Conservation (phyloP, 2,888 invertebrate genomes). For the Cyrtodaria siliqua region DNA sequence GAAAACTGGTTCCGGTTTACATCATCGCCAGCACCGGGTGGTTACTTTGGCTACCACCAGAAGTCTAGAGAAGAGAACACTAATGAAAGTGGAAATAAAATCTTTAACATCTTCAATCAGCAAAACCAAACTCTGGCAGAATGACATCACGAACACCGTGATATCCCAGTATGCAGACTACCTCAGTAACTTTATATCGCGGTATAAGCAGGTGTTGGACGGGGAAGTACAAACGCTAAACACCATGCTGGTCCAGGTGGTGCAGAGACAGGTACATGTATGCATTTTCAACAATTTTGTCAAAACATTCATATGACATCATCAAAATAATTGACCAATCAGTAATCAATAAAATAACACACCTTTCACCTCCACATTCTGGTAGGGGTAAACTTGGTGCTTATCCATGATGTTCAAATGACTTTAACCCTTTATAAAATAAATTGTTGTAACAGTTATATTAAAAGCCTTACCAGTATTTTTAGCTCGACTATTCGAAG, state of each 20-base stretch:
- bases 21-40: constrained; percentile 21
- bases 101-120: too few species aligned
- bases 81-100: constrained; percentile 77
- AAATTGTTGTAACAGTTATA: too few species aligned
- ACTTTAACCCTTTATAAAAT: too few species aligned
- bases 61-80: constrained; percentile 77
- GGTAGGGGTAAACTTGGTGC: too few species aligned
- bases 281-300: too few species aligned
- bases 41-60: constrained; percentile 27
- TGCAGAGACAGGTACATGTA: constrained; percentile 75
- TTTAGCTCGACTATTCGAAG: too few species aligned
- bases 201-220: constrained; percentile 65
- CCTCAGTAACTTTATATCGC: constrained; percentile 73
- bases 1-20: constrained; percentile 48
- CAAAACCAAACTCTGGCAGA: constrained; percentile 64
- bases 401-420: too few species aligned
- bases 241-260: constrained; percentile 63
- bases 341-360: too few species aligned
- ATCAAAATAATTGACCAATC: too few species aligned
- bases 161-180: constrained; percentile 71
- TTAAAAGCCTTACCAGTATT: too few species aligned
- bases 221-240: constrained; percentile 68
- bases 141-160: constrained; percentile 62
- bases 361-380: too few species aligned
- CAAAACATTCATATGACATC: too few species aligned